These are phyloP conservation scores for Volucella inanis DNA, from an alignment of 2,888 invertebrate genomes.

Conservation along the genomic window DNA sequence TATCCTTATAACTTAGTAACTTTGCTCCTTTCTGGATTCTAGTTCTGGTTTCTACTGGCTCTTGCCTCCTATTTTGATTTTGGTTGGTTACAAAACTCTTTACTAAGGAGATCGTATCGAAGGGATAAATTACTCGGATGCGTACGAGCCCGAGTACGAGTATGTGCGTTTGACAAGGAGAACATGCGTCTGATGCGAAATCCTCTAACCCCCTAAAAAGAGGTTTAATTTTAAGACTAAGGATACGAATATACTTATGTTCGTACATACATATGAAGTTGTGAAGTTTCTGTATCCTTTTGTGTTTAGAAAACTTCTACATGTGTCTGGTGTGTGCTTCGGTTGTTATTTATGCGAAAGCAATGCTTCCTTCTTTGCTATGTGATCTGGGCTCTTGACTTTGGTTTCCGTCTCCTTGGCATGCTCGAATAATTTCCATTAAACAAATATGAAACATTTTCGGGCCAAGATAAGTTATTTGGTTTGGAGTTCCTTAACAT, in stretches of 20 bases:
- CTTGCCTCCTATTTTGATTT: not conserved
- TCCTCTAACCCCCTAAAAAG: not conserved
- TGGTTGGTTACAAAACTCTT: not conserved
- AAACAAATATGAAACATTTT: constrained; percentile 49
- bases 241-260: too few relatives aligned
- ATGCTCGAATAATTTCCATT: constrained; percentile 44
- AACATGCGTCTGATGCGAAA: not conserved
- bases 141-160: not conserved
- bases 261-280: not conserved
- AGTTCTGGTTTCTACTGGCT: not conserved
- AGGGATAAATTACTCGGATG: constrained; percentile 9
- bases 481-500: not conserved
- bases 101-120: constrained; percentile 33
- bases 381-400: too few relatives aligned
- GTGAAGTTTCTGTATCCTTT: constrained; percentile 29
- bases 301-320: constrained; percentile 9
- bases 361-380: constrained; percentile 3
- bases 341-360: constrained; percentile 36
- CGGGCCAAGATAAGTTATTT: constrained; percentile 45
- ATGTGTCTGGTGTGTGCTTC: not conserved
- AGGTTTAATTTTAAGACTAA: too few relatives aligned
- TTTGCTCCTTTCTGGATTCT: constrained; percentile 24
- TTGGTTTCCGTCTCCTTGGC: not conserved
- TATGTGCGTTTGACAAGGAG: not conserved
- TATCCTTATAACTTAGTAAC: constrained; percentile 50